Conservation (phyloP, 2,113 vertebrate genomes). For the Bos indicus region DNA sequence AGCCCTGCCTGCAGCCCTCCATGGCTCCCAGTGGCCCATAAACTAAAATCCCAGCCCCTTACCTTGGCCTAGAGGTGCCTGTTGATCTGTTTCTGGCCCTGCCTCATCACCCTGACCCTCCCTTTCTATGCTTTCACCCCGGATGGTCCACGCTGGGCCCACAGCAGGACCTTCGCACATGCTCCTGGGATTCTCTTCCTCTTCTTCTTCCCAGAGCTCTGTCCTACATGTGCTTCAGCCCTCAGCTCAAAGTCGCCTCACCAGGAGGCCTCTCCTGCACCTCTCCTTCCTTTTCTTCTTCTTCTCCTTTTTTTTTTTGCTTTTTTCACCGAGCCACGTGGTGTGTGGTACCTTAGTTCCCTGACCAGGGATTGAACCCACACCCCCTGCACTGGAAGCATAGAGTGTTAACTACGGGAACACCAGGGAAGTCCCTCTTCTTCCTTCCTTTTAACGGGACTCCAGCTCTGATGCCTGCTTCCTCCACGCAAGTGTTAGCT, state of each 20-base stretch:
- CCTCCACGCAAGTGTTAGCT: not conserved
- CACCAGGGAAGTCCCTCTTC: not conserved
- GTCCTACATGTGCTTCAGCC: not conserved
- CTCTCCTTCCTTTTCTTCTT: not conserved
- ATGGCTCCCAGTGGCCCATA: not conserved
- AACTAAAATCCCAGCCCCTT: not conserved
- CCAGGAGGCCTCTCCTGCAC: not conserved
- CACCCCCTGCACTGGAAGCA: not conserved
- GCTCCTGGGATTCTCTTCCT: not conserved
- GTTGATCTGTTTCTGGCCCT: not conserved
- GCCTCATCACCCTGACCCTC: not conserved
- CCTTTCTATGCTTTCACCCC: not conserved
- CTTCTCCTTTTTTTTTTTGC: not conserved
- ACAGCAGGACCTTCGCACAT: not conserved
- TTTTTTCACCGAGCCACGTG: rapidly evolving
- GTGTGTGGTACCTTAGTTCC: not conserved
- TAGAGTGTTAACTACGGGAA: not conserved
- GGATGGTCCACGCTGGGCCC: not conserved
- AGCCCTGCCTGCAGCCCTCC: not conserved
- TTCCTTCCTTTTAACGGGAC: not conserved
- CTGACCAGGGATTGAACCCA: not conserved
- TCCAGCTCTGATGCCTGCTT: not conserved
- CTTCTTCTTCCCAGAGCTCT: not conserved
- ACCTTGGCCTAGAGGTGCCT: not conserved
- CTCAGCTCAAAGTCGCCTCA: not conserved